Evolutionary conservation across 1,140 invertebrate genomes (phyloP).

Genomic region (Papilio dardanus): DNA sequence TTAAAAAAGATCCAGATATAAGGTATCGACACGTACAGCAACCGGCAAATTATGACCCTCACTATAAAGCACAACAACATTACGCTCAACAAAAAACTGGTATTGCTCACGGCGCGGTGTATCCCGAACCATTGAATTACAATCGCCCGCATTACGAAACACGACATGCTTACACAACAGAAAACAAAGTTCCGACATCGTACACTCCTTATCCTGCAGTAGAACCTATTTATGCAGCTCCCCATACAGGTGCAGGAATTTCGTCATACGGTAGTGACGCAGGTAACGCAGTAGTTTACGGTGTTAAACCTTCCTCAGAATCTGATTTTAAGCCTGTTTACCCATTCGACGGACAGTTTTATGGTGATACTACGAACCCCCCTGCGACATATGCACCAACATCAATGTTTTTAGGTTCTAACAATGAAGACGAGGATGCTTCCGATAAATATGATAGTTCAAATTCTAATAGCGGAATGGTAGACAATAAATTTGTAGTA

Average conservation of each 20-base stretch:
- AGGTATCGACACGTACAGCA: slow-evolving; percentile 71
- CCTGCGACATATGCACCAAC: slow-evolving; percentile 71
- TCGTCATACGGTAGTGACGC: slow-evolving; percentile 65
- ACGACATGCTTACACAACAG: slow-evolving; percentile 70
- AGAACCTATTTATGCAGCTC: slow-evolving; percentile 76
- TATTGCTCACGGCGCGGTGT: slow-evolving; percentile 77
- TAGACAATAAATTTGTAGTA: slow-evolving; percentile 82
- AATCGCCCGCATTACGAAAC: slow-evolving; percentile 72
- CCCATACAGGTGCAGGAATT: slow-evolving; percentile 62
- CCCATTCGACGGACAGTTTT: slow-evolving; percentile 71
- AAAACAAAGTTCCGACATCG: slow-evolving; percentile 57
- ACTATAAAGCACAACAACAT: slow-evolving; percentile 58
- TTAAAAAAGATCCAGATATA: slow-evolving; percentile 77
- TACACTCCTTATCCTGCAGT: slow-evolving; percentile 71
- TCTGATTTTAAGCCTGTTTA: slow-evolving; percentile 76
- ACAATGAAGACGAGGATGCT: slow-evolving; percentile 70
- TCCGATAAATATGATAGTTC: slow-evolving; percentile 68
- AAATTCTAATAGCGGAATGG: slow-evolving; percentile 49
- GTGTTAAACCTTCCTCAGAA: slow-evolving; percentile 69
- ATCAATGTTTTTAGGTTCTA: slow-evolving; percentile 77
- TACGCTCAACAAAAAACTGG: slow-evolving; percentile 79
- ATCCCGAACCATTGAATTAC: slow-evolving; percentile 73
- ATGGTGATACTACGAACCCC: slow-evolving; percentile 69
- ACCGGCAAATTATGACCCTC: slow-evolving; percentile 66
- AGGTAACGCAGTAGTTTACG: slow-evolving; percentile 73